Evolutionary conservation across 2,797 vertebrate genomes (phyloP).

Genomic region (Sparidentex hasta): DNA sequence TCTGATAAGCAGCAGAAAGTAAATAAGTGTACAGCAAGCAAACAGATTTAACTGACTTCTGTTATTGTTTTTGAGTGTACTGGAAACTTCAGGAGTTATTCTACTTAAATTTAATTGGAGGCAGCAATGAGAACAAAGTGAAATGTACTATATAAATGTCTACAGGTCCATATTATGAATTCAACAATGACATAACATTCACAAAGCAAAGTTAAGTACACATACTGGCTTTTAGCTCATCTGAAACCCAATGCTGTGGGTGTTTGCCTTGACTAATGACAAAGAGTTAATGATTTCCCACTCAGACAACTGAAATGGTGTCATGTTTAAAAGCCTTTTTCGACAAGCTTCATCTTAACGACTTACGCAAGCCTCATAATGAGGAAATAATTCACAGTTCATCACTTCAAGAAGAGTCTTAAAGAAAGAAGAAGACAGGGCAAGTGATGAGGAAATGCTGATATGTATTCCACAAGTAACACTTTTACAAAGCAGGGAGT

Average conservation of each 20-base stretch:
- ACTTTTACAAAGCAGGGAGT: slow-evolving; percentile 50
- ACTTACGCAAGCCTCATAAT: background rate
- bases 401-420: background rate
- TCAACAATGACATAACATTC: background rate
- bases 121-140: background rate
- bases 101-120: background rate
- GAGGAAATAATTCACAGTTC: slow-evolving; percentile 2
- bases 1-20: background rate
- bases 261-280: slow-evolving; percentile 15
- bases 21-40: background rate
- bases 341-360: background rate
- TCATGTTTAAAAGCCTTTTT: background rate
- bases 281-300: slow-evolving; percentile 34
- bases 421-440: background rate
- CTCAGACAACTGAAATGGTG: slow-evolving; percentile 6
- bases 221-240: background rate
- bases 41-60: background rate
- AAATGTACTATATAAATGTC: background rate
- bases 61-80: background rate
- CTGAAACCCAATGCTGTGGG: background rate
- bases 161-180: background rate
- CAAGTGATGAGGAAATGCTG: slow-evolving; percentile 27
- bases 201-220: background rate
- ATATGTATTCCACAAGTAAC: slow-evolving; percentile 61
- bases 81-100: background rate